Conservation (phyloP, 2,888 invertebrate species). For the Drosophila pseudotakahashii region DNA sequence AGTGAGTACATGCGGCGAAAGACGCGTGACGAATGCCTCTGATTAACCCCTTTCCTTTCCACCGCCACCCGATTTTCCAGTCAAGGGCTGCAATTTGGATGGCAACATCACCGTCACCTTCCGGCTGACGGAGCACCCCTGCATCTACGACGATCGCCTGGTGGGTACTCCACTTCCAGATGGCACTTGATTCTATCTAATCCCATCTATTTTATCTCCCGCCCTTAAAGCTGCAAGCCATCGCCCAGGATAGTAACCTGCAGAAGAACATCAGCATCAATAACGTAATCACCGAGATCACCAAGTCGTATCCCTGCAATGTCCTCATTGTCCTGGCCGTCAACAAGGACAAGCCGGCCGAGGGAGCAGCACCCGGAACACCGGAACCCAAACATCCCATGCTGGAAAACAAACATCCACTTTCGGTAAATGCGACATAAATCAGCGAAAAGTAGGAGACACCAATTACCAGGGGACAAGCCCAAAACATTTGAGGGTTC, state of each 20-base stretch:
- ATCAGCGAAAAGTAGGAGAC: constrained; percentile 8
- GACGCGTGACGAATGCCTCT: constrained; percentile 46
- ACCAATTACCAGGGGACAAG: constrained; percentile 2
- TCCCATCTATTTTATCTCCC: constrained; percentile 1
- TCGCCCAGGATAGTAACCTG: constrained; percentile 43
- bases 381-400: constrained; percentile 49
- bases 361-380: background rate
- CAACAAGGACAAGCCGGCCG: constrained; percentile 10
- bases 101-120: constrained; percentile 85
- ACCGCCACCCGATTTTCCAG: constrained; percentile 66
- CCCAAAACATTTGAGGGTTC: constrained; percentile 1
- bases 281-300: constrained; percentile 46
- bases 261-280: constrained; percentile 52
- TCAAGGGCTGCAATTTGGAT: constrained; percentile 83
- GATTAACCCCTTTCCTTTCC: background rate
- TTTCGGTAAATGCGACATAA: constrained; percentile 64
- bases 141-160: constrained; percentile 85
- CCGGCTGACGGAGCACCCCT: constrained; percentile 86
- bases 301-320: constrained; percentile 54
- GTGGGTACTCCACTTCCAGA: constrained; percentile 50
- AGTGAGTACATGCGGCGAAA: constrained; percentile 85
- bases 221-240: constrained; percentile 45
- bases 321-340: constrained; percentile 30
- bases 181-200: background rate
- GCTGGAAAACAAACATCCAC: constrained; percentile 64